Evolutionary conservation across 2,113 vertebrate species (phyloP), one percentile per base, ranked within the genome.

Genomic region (Saguinus imperator): DNA sequence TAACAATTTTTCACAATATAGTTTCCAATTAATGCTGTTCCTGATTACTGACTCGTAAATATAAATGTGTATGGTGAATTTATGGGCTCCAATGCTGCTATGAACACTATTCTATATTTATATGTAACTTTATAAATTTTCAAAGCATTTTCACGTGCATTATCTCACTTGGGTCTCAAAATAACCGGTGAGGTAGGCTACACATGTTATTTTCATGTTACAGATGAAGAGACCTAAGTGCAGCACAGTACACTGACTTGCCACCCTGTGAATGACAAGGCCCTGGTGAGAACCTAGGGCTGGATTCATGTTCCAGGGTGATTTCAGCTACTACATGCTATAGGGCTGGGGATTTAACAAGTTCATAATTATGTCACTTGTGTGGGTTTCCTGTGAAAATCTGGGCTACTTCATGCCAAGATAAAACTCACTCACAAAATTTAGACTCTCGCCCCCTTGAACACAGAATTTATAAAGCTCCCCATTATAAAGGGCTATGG

Each of bases 1-100:
- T 82, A 73, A 29, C 93, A 73, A 29, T 93, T 85, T 88, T 80
- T 89, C 37, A 90, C 43, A 93, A 25, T 61, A 72, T 84, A 86
- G 48, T 94, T 92, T 94, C 88, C 89, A 52, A 84, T 76, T 89
- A 94, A 91, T 88, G 89, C 76, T 52, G 52, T 73, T 96, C 68
- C 83, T 96, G 91, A 94, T 79, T 96, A 45, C 87, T 91, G 79
- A 73, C 61, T 94, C 85, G 72, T 68, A 87, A 87, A 79, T 83
- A 87, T 86, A 91, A 94, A 88, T 45, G 1, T 82, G 20, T 73
- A 21, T 40, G 18, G 50, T 72, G n/a, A 40, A 45, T 88, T 88
- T 91, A 55, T 57, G n/a, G 52, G 48, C 40, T 83, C 75, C 76
- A 76, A 52, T 88, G 77, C 89, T 96, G 72, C 58, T 91, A 17